Evolutionary conservation across 1,140 invertebrate species (phyloP).

Genomic region (Amyelois transitella): DNA sequence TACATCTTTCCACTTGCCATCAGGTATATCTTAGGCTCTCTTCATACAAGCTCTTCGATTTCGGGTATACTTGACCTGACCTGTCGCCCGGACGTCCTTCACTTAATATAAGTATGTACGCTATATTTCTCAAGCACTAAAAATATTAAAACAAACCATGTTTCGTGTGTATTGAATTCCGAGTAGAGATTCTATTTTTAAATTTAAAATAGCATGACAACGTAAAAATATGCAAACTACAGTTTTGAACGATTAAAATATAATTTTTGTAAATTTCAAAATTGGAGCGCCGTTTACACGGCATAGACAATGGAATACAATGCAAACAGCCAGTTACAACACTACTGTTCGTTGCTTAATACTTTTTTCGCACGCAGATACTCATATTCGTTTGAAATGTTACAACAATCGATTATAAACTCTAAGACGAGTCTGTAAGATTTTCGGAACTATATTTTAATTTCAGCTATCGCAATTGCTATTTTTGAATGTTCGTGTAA

Average conservation of each 20-base stretch:
- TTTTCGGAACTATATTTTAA: not conserved
- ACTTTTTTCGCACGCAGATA: slow-evolving; percentile 37
- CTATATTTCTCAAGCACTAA: too few species aligned
- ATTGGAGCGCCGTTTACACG: slow-evolving; percentile 25
- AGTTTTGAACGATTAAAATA: slow-evolving; percentile 15
- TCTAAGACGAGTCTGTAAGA: slow-evolving; percentile 7
- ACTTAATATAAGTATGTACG: too few species aligned
- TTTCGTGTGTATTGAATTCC: too few species aligned
- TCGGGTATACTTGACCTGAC: too few species aligned
- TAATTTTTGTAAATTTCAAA: slow-evolving; percentile 30
- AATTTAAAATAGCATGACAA: too few species aligned
- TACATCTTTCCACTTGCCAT: too few species aligned
- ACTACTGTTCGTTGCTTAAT: slow-evolving; percentile 33
- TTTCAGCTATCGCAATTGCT: not conserved
- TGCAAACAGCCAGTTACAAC: slow-evolving; percentile 38
- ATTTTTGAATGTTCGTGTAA: slow-evolving; percentile 29
- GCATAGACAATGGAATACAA: slow-evolving; percentile 31
- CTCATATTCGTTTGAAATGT: slow-evolving; percentile 2
- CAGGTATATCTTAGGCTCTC: too few species aligned
- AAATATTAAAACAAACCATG: too few species aligned
- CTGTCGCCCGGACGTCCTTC: too few species aligned
- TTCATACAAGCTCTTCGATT: too few species aligned
- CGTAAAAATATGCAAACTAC: too few species aligned
- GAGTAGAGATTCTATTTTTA: too few species aligned
- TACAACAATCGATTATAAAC: slow-evolving; percentile 8